Evolutionary conservation across 2,113 vertebrate genomes (phyloP).

Genomic region (Ammospiza caudacuta): DNA sequence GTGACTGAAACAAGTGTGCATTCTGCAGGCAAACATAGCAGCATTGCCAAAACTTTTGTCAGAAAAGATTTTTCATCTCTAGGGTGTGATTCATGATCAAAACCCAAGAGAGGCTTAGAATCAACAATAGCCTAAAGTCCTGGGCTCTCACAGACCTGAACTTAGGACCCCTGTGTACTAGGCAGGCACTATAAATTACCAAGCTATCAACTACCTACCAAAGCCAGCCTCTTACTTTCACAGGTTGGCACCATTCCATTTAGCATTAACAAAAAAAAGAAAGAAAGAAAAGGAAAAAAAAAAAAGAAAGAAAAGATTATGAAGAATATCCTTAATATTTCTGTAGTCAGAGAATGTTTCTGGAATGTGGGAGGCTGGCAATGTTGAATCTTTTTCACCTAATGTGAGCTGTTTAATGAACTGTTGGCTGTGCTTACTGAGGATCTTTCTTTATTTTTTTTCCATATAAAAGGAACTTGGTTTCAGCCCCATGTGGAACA

Average conservation of each 20-base stretch:
- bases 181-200: conserved; percentile 16
- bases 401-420: conserved; percentile 21
- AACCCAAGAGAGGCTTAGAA: neutral
- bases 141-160: neutral
- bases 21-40: neutral
- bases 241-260: neutral
- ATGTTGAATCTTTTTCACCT: neutral
- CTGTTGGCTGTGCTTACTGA: neutral
- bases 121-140: conserved; percentile 2
- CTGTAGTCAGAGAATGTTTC: neutral
- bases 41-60: conserved; percentile 15
- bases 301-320: neutral
- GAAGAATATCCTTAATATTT: neutral
- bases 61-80: conserved; percentile 34
- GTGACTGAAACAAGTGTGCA: neutral
- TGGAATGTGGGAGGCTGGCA: neutral
- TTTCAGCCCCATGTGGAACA: neutral
- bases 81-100: conserved; percentile 34
- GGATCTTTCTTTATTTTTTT: neutral
- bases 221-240: neutral
- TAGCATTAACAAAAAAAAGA: neutral
- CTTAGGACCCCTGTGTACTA: neutral
- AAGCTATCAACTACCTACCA: neutral
- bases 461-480: neutral
- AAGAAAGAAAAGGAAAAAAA: neutral